phyloP scores from a whole-genome alignment of 2,888 invertebrate species.

The Synanthedon formicaeformis region DNA sequence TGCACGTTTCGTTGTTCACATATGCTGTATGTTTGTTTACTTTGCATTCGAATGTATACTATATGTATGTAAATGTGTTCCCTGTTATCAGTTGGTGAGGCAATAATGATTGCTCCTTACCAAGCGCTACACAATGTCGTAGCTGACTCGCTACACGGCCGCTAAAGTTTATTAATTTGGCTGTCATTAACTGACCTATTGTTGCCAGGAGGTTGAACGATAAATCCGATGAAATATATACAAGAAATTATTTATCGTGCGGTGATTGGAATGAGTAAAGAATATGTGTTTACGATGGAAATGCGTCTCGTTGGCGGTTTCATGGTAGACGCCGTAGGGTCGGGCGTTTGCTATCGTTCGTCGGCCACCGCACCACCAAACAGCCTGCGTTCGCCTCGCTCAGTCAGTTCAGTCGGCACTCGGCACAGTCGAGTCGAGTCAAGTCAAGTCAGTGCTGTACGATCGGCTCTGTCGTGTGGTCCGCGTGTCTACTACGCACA shows the following conservation, averaged over 20 bases:
- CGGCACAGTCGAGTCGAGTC: neutral
- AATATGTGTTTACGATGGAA: slow-evolving; percentile 2
- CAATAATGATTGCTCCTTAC: slow-evolving; percentile 30
- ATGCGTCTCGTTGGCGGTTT: slow-evolving; percentile 14
- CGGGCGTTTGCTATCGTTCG: slow-evolving; percentile 63
- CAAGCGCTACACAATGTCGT: slow-evolving; percentile 14
- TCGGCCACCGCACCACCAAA: slow-evolving; percentile 25
- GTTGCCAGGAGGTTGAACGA: neutral
- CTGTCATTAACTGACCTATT: neutral
- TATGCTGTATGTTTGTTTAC: slow-evolving; percentile 18
- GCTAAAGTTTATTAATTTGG: neutral
- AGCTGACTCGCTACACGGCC: slow-evolving; percentile 1
- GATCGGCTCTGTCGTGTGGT: slow-evolving; percentile 54
- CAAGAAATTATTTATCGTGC: neutral
- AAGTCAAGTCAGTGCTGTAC: slow-evolving; percentile 41
- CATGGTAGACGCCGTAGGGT: slow-evolving; percentile 54
- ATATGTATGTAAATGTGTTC: slow-evolving; percentile 17
- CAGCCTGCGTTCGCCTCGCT: too few species aligned
- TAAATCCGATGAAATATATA: neutral
- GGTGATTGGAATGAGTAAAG: neutral
- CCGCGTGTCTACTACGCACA: slow-evolving; percentile 30
- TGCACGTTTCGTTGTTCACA: neutral
- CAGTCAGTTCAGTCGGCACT: neutral
- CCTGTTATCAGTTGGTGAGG: slow-evolving; percentile 44
- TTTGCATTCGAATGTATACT: slow-evolving; percentile 18